phyloP scores from a whole-genome alignment of 2,888 invertebrate species.

The Tryphoninae sp. region DNA sequence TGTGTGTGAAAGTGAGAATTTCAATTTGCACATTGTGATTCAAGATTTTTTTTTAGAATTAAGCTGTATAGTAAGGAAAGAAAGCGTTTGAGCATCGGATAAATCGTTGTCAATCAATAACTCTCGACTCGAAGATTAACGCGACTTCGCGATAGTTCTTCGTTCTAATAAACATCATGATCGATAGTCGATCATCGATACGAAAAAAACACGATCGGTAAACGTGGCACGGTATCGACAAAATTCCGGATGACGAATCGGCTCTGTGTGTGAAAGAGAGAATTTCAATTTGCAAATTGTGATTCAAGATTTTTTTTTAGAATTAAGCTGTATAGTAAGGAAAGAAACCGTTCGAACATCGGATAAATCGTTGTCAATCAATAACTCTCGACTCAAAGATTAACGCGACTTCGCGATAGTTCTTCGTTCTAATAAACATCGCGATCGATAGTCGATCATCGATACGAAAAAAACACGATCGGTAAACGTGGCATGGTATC shows the following conservation, averaged over 20 bases:
- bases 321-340: not conserved
- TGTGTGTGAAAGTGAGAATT: too few species aligned
- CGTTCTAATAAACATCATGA: not conserved
- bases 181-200: not conserved
- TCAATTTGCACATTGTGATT: too few species aligned
- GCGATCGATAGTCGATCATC: not conserved
- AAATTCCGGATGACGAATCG: too few species aligned
- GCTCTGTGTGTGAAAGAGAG: too few species aligned
- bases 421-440: not conserved
- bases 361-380: conserved; percentile 43
- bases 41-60: not conserved
- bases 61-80: not conserved
- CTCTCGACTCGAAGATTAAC: conserved; percentile 21
- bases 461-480: not conserved
- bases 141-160: not conserved
- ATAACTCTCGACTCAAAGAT: conserved; percentile 35
- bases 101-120: conserved; percentile 45
- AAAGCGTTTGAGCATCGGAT: not conserved
- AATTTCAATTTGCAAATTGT: too few species aligned
- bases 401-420: not conserved
- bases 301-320: not conserved
- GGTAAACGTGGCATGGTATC: too few species aligned
- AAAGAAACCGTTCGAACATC: not conserved
- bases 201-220: not conserved
- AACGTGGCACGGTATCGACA: too few species aligned